Evolutionary conservation across 2,888 invertebrate genomes (phyloP).

Genomic region (Antitype chi): DNA sequence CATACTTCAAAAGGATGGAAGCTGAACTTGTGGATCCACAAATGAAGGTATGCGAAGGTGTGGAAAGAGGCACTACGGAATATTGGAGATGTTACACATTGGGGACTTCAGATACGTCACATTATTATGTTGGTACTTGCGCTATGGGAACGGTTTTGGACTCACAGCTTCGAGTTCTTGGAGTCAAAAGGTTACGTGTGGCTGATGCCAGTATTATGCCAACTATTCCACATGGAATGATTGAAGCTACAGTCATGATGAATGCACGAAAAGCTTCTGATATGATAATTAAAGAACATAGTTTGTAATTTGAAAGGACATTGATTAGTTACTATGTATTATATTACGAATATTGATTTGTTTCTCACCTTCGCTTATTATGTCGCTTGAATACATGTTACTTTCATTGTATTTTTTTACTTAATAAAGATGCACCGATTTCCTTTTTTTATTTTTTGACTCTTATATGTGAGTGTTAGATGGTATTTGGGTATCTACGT

Average conservation of each 20-base stretch:
- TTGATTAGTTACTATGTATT: background rate
- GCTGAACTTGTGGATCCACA: constrained; percentile 46
- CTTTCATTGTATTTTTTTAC: background rate
- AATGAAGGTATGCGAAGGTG: constrained; percentile 27
- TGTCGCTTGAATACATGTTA: background rate
- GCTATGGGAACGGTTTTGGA: constrained; percentile 61
- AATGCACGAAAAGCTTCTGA: constrained; percentile 51
- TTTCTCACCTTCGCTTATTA: background rate
- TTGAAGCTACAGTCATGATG: constrained; percentile 45
- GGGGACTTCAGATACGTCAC: constrained; percentile 41
- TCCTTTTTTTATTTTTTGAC: too few species aligned
- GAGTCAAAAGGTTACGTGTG: constrained; percentile 52
- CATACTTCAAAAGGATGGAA: constrained; percentile 40
- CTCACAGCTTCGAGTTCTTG: constrained; percentile 51
- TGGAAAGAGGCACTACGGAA: constrained; percentile 29
- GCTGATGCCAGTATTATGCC: constrained; percentile 64
- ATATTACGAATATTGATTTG: background rate
- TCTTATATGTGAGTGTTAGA: too few species aligned
- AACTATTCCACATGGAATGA: constrained; percentile 33
- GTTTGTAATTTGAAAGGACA: background rate
- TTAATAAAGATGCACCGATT: background rate
- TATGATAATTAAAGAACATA: constrained; percentile 51
- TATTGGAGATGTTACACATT: constrained; percentile 55
- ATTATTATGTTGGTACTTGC: constrained; percentile 57
- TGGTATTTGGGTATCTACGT: background rate